phyloP scores from a whole-genome alignment of 2,797 vertebrate species.

The Hypotaenidia philippensis region DNA sequence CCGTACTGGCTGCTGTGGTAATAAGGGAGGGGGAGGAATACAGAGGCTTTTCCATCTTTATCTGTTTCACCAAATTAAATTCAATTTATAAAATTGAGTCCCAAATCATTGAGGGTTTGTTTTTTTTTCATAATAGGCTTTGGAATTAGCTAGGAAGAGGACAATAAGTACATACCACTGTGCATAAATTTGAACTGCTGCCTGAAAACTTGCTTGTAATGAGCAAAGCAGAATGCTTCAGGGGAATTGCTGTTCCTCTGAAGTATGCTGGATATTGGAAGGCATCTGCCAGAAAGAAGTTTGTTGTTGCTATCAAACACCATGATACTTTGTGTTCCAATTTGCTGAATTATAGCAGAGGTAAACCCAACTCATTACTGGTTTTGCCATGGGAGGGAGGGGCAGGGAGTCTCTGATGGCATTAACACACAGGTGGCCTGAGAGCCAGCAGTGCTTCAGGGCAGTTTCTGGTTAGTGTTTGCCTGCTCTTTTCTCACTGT shows the following conservation, averaged over 20 bases:
- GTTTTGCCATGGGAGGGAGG: not conserved
- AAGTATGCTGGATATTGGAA: not conserved
- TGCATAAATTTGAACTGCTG: not conserved
- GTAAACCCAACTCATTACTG: not conserved
- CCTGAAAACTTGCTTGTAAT: not conserved
- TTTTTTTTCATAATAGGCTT: not conserved
- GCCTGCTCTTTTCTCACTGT: not conserved
- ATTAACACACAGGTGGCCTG: not conserved
- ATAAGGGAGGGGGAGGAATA: not conserved
- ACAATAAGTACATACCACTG: not conserved
- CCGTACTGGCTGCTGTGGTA: not conserved
- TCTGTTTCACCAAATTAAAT: not conserved
- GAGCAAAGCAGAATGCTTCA: not conserved
- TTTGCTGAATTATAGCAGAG: fast-evolving
- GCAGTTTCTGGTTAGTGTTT: not conserved
- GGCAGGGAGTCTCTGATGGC: not conserved
- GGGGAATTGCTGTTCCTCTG: not conserved
- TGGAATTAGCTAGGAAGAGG: not conserved
- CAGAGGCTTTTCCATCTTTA: not conserved
- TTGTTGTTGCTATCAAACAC: not conserved
- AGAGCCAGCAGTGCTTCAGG: not conserved
- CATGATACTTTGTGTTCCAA: fast-evolving
- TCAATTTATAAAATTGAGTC: not conserved
- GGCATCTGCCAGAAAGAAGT: not conserved
- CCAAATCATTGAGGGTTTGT: not conserved